Percentiles rank a stretch among this genome's conserved stretches.
Conservation (phyloP, 1,140 invertebrate genomes). For the Papilio xuthus region DNA sequence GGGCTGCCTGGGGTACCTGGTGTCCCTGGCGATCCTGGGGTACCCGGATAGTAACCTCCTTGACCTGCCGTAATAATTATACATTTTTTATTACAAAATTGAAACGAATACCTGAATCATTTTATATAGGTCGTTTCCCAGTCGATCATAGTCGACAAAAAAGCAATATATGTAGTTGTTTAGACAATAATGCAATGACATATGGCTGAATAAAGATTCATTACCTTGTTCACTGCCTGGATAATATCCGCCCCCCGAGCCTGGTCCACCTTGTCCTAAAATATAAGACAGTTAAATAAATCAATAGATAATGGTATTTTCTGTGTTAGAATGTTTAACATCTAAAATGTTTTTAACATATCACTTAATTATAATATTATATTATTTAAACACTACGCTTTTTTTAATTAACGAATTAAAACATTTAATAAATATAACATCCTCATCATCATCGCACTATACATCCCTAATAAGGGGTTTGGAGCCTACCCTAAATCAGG, state of each 20-base stretch:
- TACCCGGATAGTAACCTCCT: constrained; percentile 34
- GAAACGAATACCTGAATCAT: no score
- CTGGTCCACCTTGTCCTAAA: constrained; percentile 39
- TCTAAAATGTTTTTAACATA: not conserved
- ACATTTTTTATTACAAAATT: no score
- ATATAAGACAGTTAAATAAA: not conserved
- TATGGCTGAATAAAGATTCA: constrained; percentile 40
- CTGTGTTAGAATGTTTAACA: not conserved
- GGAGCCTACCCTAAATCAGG: no score
- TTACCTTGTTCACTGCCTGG: constrained; percentile 37
- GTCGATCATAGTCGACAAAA: no score
- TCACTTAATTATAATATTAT: not conserved
- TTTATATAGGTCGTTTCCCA: no score
- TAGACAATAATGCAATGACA: no score
- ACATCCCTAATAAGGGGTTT: no score
- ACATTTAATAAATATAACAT: not conserved
- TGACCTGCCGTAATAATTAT: not conserved
- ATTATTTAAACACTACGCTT: no score
- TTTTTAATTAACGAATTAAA: not conserved
- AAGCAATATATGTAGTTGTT: no score
- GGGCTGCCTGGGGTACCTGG: constrained; percentile 54
- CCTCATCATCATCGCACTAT: no score
- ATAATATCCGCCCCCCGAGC: not conserved
- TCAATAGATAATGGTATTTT: not conserved
- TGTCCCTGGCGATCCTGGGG: constrained; percentile 37